phyloP scores from a whole-genome alignment of 2,113 vertebrate genomes.

The Lepus europaeus region DNA sequence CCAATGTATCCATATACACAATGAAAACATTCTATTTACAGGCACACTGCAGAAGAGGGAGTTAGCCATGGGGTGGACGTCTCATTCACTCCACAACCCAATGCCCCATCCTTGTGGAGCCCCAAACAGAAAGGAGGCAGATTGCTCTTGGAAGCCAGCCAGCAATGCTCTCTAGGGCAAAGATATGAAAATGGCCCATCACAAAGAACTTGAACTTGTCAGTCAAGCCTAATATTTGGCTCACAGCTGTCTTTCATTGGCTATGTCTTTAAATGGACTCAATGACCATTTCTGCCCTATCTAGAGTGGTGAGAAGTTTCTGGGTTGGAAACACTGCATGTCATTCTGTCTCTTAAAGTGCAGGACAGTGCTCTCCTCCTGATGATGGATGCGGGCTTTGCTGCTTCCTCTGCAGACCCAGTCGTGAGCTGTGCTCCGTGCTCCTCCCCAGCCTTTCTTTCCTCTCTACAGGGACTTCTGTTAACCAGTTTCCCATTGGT shows the following conservation, averaged over 20 bases:
- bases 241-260: background rate
- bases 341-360: background rate
- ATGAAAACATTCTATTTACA: constrained; percentile 58
- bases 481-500: background rate
- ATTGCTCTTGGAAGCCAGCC: background rate
- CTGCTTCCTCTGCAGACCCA: background rate
- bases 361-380: background rate
- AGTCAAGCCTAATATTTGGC: background rate
- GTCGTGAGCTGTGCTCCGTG: background rate
- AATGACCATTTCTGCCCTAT: background rate
- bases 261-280: background rate
- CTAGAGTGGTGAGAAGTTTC: background rate
- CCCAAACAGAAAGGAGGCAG: background rate
- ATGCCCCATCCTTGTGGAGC: background rate
- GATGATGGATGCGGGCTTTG: background rate
- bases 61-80: constrained; percentile 11
- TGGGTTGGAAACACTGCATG: background rate
- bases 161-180: background rate
- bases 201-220: background rate
- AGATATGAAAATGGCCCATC: background rate
- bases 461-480: background rate
- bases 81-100: background rate
- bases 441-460: background rate
- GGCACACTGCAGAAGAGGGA: constrained; percentile 8
- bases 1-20: constrained; percentile 13